These are phyloP conservation scores for Idaea dimidiata DNA, from an alignment of 2,888 invertebrate genomes.

Conservation along the genomic window DNA sequence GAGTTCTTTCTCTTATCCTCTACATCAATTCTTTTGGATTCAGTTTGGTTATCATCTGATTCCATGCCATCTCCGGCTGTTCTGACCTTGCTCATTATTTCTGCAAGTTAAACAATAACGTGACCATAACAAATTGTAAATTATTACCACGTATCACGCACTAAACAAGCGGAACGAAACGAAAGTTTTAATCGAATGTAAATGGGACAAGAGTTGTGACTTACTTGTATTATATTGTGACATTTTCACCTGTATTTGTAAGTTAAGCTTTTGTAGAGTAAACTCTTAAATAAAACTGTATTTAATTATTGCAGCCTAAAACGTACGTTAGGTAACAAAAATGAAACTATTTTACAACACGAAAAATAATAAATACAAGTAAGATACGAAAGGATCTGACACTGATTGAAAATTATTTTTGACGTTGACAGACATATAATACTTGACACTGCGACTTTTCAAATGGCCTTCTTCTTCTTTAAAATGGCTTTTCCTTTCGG, in stretches of 20 bases:
- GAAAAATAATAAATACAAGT: no score
- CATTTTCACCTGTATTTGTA: not conserved
- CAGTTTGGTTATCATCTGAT: constrained; percentile 64
- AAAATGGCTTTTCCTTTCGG: no score
- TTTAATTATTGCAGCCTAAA: not conserved
- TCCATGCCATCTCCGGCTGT: constrained; percentile 92
- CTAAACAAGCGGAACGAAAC: constrained; percentile 4
- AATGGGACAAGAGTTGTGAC: not conserved
- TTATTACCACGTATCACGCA: constrained; percentile 17
- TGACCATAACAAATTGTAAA: not conserved
- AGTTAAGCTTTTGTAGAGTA: not conserved
- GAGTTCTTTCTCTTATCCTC: constrained; percentile 42
- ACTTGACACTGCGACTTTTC: no score
- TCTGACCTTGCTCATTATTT: constrained; percentile 71
- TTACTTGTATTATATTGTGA: not conserved
- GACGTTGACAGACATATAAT: no score
- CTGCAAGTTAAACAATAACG: constrained; percentile 31
- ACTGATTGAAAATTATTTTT: no score
- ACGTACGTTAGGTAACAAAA: no score
- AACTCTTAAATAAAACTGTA: not conserved
- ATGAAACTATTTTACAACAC: no score
- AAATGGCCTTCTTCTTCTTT: no score
- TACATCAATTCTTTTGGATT: constrained; percentile 38
- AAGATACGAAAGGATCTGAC: no score
- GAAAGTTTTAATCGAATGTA: not conserved